These are phyloP conservation scores for Lypha dubia DNA, from an alignment of 2,888 invertebrate species.

Conservation along the genomic window DNA sequence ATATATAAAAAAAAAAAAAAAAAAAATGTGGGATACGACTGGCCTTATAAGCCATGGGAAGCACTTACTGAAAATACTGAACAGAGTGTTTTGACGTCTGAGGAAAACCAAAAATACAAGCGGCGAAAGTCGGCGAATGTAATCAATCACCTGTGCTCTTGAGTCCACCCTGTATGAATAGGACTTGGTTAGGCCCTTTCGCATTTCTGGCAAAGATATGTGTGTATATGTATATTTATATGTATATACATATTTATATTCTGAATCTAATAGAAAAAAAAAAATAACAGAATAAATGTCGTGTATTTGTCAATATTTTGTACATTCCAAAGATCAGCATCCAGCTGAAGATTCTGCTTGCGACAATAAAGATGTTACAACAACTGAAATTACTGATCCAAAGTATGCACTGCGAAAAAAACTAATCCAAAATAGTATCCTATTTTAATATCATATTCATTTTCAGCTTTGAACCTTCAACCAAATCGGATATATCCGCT, in stretches of 20 bases:
- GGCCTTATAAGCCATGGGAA: too few species aligned
- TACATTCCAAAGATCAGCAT: slow-evolving; percentile 65
- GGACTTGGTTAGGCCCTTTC: too few species aligned
- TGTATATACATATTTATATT: neutral
- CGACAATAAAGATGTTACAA: neutral
- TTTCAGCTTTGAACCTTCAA: slow-evolving; percentile 24
- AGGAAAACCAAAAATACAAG: too few species aligned
- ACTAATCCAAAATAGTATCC: neutral
- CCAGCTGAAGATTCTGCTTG: neutral
- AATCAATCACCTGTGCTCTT: too few species aligned
- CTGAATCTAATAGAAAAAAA: neutral
- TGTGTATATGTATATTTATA: too few species aligned
- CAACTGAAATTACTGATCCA: slow-evolving; percentile 27
- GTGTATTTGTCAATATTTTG: slow-evolving; percentile 78
- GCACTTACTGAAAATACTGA: too few species aligned
- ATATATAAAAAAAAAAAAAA: too few species aligned
- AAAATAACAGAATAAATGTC: slow-evolving; percentile 74
- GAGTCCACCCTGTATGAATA: too few species aligned
- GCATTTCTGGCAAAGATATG: too few species aligned
- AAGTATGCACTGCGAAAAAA: slow-evolving; percentile 27
- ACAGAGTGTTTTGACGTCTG: too few species aligned
- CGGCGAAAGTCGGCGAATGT: too few species aligned
- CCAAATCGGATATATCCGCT: slow-evolving; percentile 73
- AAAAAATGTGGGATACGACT: too few species aligned
- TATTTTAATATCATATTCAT: neutral